These are phyloP conservation scores for Drosophila neotestacea DNA, from an alignment of 2,888 invertebrate species.

Conservation along the genomic window DNA sequence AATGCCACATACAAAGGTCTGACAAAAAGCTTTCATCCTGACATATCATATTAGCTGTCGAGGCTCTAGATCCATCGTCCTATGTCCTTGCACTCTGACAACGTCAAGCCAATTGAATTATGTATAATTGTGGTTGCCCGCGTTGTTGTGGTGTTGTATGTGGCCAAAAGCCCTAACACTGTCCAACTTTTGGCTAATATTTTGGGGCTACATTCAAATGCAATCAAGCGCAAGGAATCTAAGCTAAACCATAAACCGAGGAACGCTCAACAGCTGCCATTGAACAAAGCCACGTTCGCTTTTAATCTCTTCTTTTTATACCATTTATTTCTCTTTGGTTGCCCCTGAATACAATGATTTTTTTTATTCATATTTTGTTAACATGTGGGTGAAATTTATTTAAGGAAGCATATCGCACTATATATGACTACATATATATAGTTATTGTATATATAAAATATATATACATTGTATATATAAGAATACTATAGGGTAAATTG, in stretches of 20 bases:
- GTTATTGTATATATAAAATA: too few relatives aligned
- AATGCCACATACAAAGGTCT: conserved; percentile 14
- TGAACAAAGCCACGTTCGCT: conserved; percentile 5
- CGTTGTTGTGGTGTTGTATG: background rate
- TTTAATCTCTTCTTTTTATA: conserved; percentile 10
- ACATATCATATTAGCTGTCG: background rate
- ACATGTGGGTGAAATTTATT: background rate
- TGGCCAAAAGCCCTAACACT: background rate
- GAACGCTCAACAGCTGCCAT: conserved; percentile 6
- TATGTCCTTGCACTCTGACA: background rate
- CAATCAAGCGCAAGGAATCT: conserved; percentile 20
- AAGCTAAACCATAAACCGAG: conserved; percentile 1
- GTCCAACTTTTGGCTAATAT: conserved; percentile 17
- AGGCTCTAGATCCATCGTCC: background rate
- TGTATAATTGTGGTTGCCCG: conserved; percentile 17
- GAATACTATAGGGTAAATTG: too few relatives aligned
- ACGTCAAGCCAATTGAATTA: conserved; percentile 26
- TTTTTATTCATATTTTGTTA: background rate
- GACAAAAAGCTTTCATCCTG: conserved; percentile 1
- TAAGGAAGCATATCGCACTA: background rate
- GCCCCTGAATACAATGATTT: conserved; percentile 1
- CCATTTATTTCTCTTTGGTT: conserved; percentile 10
- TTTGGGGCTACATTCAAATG: conserved; percentile 27
- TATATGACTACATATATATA: too few relatives aligned
- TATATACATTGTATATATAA: too few relatives aligned